These are phyloP conservation scores for Stenurella melanura DNA, from an alignment of 2,888 invertebrate species.

Conservation along the genomic window DNA sequence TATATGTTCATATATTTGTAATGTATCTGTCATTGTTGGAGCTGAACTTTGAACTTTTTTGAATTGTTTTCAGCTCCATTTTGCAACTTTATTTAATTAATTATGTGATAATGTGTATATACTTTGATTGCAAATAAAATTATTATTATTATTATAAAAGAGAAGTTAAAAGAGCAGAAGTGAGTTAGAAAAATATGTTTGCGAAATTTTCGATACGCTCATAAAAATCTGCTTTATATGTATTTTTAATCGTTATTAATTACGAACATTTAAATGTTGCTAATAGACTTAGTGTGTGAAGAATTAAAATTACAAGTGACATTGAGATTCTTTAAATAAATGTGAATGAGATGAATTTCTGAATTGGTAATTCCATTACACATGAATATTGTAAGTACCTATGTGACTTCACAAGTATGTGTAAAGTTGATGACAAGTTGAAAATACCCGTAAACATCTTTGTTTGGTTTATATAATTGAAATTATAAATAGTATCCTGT, in stretches of 20 bases:
- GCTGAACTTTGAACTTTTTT: no score
- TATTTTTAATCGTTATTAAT: neutral
- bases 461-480: neutral
- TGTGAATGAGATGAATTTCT: neutral
- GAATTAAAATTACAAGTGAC: neutral
- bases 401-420: neutral
- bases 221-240: neutral
- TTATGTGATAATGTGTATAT: no score
- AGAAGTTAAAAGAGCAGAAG: no score
- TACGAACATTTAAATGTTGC: neutral
- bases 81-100: no score
- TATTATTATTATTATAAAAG: no score
- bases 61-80: no score
- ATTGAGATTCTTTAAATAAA: neutral
- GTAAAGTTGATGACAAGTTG: neutral
- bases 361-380: constrained; percentile 3
- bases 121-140: no score
- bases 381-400: neutral
- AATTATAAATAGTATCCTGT: neutral
- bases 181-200: neutral
- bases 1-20: no score
- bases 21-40: no score
- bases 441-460: constrained; percentile 2
- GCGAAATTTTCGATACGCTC: neutral
- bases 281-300: neutral